Evolutionary conservation across 2,113 vertebrate species (phyloP).

Genomic region (Microcebus tavaratra): DNA sequence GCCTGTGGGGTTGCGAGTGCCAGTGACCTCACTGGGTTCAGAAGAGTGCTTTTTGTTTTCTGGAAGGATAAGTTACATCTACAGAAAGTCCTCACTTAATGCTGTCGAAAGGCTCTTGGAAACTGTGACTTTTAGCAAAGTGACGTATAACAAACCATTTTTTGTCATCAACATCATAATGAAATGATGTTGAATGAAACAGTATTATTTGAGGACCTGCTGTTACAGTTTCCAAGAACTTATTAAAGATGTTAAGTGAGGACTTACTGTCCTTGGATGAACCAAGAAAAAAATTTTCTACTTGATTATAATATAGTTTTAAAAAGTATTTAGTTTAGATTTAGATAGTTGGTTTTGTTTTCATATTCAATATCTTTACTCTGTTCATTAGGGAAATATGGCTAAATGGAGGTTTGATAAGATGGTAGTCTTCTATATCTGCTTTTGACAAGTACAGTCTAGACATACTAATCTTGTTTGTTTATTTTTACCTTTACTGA

Average conservation of each 20-base stretch:
- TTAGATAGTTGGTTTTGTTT: background rate
- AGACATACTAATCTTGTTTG: background rate
- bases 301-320: background rate
- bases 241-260: background rate
- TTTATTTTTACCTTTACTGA: constrained; percentile 15
- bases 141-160: background rate
- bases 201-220: no score
- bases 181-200: no score
- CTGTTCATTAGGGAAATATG: background rate
- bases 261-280: background rate
- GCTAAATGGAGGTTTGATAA: background rate
- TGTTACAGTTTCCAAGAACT: background rate
- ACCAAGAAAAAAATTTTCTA: background rate
- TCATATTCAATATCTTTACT: background rate
- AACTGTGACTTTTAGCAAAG: background rate
- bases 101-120: background rate
- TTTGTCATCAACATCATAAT: no score
- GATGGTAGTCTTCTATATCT: background rate
- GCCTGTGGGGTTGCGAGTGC: background rate
- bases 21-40: background rate
- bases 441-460: background rate
- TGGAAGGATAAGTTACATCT: background rate
- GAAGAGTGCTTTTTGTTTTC: background rate
- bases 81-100: background rate
- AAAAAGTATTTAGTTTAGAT: background rate